Evolutionary conservation across 2,797 vertebrate genomes (phyloP).

Genomic region (Rhyacichthys aspro): DNA sequence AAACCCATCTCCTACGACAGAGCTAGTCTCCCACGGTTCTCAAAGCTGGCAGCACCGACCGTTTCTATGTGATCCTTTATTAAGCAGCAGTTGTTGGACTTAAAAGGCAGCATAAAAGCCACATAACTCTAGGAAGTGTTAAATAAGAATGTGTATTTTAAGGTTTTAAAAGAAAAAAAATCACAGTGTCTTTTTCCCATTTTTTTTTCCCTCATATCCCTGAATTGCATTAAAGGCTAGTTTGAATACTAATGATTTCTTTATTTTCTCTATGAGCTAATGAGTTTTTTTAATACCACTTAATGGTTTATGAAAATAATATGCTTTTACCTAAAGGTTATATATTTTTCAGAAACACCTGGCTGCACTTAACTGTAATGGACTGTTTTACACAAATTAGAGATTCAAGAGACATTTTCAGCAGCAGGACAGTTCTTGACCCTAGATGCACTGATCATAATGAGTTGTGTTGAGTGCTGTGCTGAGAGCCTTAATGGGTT

Average conservation of each 20-base stretch:
- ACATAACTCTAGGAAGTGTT: constrained; percentile 4
- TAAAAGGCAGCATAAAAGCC: constrained; percentile 22
- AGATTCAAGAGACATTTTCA: not conserved
- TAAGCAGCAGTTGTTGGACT: constrained; percentile 23
- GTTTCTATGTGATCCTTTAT: constrained; percentile 52
- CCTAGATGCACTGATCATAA: constrained; percentile 10
- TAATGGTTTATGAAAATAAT: too few species aligned
- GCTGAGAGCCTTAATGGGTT: not conserved
- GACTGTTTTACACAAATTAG: not conserved
- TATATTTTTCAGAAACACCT: not conserved
- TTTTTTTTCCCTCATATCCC: too few species aligned
- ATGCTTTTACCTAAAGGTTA: too few species aligned
- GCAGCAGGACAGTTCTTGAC: constrained; percentile 5
- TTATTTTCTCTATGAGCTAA: too few species aligned
- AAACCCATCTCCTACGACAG: constrained; percentile 53
- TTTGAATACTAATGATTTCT: too few species aligned
- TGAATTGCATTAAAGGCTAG: too few species aligned
- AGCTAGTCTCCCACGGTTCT: constrained; percentile 63
- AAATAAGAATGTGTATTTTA: constrained; percentile 20
- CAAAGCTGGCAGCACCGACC: constrained; percentile 59
- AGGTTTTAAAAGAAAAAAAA: not conserved
- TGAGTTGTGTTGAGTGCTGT: not conserved
- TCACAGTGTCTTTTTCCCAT: not conserved
- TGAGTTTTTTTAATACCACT: too few species aligned
- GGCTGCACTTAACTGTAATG: constrained; percentile 1